These are phyloP conservation scores for Philantomba maxwellii DNA, from an alignment of 2,113 vertebrate genomes.

Conservation along the genomic window DNA sequence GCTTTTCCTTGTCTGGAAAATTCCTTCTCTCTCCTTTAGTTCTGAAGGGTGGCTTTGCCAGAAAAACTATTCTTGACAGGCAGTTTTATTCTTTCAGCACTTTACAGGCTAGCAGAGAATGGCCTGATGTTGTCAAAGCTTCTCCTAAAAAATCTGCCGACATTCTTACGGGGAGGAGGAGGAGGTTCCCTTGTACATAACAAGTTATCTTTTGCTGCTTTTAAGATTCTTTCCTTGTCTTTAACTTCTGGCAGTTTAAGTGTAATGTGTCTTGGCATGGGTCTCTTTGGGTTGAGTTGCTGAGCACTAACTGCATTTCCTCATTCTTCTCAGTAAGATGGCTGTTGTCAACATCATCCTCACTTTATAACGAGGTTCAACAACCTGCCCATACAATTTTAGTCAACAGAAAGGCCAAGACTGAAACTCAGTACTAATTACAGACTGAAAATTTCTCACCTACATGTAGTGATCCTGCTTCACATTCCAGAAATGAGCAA, in stretches of 20 bases:
- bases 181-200: not conserved
- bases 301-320: not conserved
- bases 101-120: not conserved
- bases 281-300: not conserved
- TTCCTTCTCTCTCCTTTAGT: not conserved
- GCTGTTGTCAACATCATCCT: not conserved
- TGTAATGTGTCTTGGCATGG: not conserved
- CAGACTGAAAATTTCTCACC: not conserved
- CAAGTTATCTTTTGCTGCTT: not conserved
- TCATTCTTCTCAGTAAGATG: not conserved
- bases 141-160: not conserved
- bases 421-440: not conserved
- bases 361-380: not conserved
- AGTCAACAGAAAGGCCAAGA: not conserved
- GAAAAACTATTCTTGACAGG: not conserved
- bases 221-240: not conserved
- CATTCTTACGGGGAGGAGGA: not conserved
- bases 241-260: not conserved
- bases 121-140: not conserved
- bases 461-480: not conserved
- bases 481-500: not conserved
- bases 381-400: not conserved
- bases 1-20: not conserved
- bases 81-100: not conserved
- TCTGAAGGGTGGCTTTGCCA: not conserved